Evolutionary conservation across 1,140 invertebrate species (phyloP).

Genomic region (Bombus ignitus): DNA sequence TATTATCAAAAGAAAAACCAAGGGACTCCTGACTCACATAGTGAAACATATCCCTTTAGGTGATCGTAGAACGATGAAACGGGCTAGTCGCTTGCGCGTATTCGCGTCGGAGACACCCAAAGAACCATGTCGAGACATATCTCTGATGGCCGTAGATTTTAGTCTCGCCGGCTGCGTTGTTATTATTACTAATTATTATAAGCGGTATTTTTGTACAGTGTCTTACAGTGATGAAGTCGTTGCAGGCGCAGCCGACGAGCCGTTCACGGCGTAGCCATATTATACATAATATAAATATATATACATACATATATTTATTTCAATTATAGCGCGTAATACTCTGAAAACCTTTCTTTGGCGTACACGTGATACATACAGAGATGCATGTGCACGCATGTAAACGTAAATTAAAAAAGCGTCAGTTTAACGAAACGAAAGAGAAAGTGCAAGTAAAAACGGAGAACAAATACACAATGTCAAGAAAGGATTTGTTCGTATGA

Average conservation of each 20-base stretch:
- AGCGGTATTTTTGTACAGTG: slow-evolving; percentile 81
- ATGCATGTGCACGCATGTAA: not conserved
- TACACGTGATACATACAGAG: not conserved
- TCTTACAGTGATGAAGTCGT: slow-evolving; percentile 78
- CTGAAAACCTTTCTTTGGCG: slow-evolving; percentile 36
- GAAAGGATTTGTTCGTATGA: not conserved
- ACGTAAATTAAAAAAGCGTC: not conserved
- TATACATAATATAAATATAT: slow-evolving; percentile 32
- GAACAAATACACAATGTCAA: not conserved
- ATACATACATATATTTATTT: slow-evolving; percentile 56
- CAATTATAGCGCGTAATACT: slow-evolving; percentile 58
- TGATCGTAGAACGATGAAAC: slow-evolving; percentile 57
- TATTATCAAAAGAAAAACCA: not conserved
- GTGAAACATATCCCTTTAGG: slow-evolving; percentile 58
- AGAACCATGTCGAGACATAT: slow-evolving; percentile 80
- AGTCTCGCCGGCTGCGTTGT: slow-evolving; percentile 72
- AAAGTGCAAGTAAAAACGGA: not conserved
- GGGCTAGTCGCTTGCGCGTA: slow-evolving; percentile 43
- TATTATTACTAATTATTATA: slow-evolving; percentile 76
- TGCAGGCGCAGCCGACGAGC: slow-evolving; percentile 74
- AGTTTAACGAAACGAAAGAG: not conserved
- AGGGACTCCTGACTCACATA: slow-evolving; percentile 53
- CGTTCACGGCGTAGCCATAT: slow-evolving; percentile 44
- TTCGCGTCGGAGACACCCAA: slow-evolving; percentile 46
- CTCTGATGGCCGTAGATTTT: slow-evolving; percentile 66